Evolutionary conservation across 2,888 invertebrate genomes (phyloP).

Genomic region (Tillus elongatus): DNA sequence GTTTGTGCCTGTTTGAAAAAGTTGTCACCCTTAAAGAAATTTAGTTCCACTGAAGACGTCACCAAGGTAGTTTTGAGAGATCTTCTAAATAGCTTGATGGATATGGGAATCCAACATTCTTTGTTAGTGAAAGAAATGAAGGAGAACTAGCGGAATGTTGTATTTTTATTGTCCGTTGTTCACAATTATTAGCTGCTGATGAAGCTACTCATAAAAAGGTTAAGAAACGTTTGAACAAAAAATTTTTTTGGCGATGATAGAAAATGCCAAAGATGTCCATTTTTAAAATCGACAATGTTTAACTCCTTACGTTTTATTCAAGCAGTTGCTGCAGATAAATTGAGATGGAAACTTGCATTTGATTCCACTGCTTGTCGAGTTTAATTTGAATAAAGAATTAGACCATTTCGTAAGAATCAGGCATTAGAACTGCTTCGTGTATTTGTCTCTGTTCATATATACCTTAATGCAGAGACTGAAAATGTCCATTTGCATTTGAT

Average conservation of each 20-base stretch:
- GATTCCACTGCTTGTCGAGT: constrained; percentile 49
- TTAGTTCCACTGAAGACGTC: constrained; percentile 49
- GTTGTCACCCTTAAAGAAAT: constrained; percentile 52
- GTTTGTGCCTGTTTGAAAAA: constrained; percentile 53
- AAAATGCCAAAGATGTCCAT: constrained; percentile 48
- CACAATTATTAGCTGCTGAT: constrained; percentile 44
- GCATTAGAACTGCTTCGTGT: too few species aligned
- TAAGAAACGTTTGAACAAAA: constrained; percentile 35
- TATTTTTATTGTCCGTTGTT: constrained; percentile 55
- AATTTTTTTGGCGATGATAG: constrained; percentile 45
- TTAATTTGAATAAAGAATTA: constrained; percentile 50
- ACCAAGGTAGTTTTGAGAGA: constrained; percentile 47
- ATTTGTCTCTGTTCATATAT: too few species aligned
- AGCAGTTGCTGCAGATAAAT: constrained; percentile 52
- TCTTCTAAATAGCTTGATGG: constrained; percentile 49
- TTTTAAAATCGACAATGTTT: constrained; percentile 56
- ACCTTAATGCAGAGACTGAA: too few species aligned
- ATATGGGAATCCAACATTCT: constrained; percentile 55
- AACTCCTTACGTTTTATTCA: constrained; percentile 57
- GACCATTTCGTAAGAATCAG: constrained; percentile 59
- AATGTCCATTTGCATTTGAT: constrained; percentile 52
- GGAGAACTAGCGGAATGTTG: constrained; percentile 56
- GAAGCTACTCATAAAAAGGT: constrained; percentile 38
- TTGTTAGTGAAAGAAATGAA: constrained; percentile 58
- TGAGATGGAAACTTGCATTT: constrained; percentile 59